Evolutionary conservation across 2,113 vertebrate species (phyloP), one percentile per base, ranked within the genome.

Genomic region (Fukomys damarensis): DNA sequence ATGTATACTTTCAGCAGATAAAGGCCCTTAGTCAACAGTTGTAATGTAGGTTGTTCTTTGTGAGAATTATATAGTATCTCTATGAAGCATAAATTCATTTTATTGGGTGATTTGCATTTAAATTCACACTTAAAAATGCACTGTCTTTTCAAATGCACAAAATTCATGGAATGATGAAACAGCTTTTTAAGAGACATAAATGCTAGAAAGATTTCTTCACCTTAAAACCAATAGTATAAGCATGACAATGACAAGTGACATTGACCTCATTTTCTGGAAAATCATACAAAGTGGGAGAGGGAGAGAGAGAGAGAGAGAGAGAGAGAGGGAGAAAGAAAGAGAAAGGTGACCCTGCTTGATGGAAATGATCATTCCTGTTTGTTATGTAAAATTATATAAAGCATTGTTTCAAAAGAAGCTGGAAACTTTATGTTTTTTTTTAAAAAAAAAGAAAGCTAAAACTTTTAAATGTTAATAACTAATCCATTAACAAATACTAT

Each of bases 331-430:
- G 3, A 76, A 28, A 76, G 38, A 74, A 16, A 49, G 30, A 74
- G n/a, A n/a, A n/a, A 11, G 43, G 24, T 70, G 6, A 66, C 56
- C 17, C 35, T 82, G 35, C 22, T 70, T 82, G 52, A 66, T 58
- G n/a, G n/a, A 90, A 28, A 8, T 59, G 5, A 1, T 35, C 24
- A 35, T 56, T 93, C 30, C 58, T 94, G 22, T 59, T 41, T 65
- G 5, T 70, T 94, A 30, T 2, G 6, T 74, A 87, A 95, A 76
- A 76, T 76, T 76, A 46, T 14, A 13, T 76, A 13, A 86, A 65
- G 4, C 88, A n/a, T 56, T 89, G 7, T 93, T 93, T 86, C 12
- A 86, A 16, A 86, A 56, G 43, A 96, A 86, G 9, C 66, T 94
- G 66, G 16, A 94, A 79, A 86, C 83, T 61, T 61, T n/a, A n/a